phyloP scores from a whole-genome alignment of 2,888 invertebrate genomes.

The Heliconius hortense region DNA sequence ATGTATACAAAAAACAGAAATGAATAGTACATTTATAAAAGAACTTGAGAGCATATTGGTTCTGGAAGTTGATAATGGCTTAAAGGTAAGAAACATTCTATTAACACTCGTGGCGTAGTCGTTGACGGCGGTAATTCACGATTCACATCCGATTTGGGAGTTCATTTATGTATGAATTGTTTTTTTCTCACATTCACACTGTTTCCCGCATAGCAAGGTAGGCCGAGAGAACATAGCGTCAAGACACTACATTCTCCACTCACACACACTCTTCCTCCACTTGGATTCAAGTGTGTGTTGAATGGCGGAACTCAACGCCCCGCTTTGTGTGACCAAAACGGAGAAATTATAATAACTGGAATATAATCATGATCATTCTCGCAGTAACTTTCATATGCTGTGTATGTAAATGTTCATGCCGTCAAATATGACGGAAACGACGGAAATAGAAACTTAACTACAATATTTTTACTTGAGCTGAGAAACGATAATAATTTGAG shows the following conservation, averaged over 20 bases:
- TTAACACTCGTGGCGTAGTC: not conserved
- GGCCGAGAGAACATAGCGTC: too few species aligned
- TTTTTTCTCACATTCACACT: not conserved
- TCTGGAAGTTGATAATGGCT: conserved; percentile 28
- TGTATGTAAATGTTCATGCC: too few species aligned
- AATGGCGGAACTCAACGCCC: not conserved
- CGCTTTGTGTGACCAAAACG: not conserved
- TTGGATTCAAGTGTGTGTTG: not conserved
- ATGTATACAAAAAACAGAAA: not conserved
- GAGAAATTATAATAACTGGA: too few species aligned
- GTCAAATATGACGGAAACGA: too few species aligned
- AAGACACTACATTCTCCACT: not conserved
- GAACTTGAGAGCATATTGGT: not conserved
- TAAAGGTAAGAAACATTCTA: conserved; percentile 44
- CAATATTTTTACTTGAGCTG: too few species aligned
- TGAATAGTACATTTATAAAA: not conserved
- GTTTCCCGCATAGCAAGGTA: too few species aligned
- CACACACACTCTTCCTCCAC: too few species aligned
- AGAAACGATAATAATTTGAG: too few species aligned
- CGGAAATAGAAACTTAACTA: too few species aligned
- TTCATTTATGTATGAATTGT: not conserved
- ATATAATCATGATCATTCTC: not conserved
- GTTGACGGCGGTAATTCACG: not conserved
- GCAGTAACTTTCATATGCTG: too few species aligned
- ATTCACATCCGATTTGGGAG: not conserved